A percentile compares a stretch with the other conserved stretches of the same genome.
phyloP scores from a whole-genome alignment of 1,140 invertebrate genomes.

The Aphelinus certus region DNA sequence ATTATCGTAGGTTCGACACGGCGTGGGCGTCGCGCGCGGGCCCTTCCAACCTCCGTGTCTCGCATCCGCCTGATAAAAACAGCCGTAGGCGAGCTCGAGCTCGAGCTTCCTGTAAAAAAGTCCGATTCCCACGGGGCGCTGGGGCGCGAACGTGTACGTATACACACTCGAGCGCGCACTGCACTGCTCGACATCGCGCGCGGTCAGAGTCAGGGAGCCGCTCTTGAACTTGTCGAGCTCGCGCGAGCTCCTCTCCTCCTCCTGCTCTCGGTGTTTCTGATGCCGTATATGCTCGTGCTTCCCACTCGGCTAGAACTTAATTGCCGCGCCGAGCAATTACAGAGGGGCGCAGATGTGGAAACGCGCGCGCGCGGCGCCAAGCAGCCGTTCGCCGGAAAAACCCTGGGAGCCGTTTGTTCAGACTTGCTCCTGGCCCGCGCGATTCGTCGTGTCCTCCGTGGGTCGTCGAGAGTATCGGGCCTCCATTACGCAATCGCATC shows the following conservation, averaged over 20 bases:
- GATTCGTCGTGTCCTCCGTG: no score
- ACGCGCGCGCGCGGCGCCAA: neutral
- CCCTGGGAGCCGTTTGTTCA: no score
- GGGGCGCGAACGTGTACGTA: no score
- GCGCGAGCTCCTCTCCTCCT: constrained; percentile 37
- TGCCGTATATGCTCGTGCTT: neutral
- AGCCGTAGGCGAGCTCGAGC: neutral
- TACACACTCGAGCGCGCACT: no score
- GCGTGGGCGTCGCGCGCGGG: neutral
- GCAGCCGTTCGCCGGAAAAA: neutral
- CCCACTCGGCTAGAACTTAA: constrained; percentile 16
- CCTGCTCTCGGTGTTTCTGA: neutral
- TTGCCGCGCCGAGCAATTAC: constrained; percentile 13
- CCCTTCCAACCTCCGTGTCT: neutral
- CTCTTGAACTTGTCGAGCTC: constrained; percentile 28
- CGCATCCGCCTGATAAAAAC: constrained; percentile 17
- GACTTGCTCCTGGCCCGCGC: no score
- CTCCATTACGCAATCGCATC: no score
- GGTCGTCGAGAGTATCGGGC: no score
- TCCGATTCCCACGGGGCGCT: constrained; percentile 43
- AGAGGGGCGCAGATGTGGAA: neutral
- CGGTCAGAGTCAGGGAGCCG: constrained; percentile 53
- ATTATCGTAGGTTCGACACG: constrained; percentile 20
- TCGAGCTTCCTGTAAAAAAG: constrained; percentile 27
- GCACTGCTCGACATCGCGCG: neutral